Evolutionary conservation across 2,888 invertebrate species (phyloP).

Genomic region (Drosophila kokeensis): DNA sequence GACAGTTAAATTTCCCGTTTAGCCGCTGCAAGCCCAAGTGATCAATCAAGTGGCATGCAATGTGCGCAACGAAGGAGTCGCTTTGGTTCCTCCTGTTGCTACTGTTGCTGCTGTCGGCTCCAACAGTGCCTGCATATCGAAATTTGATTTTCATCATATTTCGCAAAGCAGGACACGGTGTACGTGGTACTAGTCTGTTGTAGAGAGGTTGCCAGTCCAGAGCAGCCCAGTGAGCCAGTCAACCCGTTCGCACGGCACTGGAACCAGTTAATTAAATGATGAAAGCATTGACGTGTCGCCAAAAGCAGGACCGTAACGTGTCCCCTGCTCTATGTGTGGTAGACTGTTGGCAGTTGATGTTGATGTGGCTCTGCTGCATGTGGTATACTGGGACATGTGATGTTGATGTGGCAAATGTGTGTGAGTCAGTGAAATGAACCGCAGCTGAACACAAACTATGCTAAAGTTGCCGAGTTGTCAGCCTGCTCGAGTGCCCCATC

Average conservation of each 20-base stretch:
- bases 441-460: constrained; percentile 39
- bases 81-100: constrained; percentile 7
- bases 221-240: constrained; percentile 11
- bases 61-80: constrained; percentile 44
- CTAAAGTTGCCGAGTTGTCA: constrained; percentile 37
- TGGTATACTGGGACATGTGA: constrained; percentile 2
- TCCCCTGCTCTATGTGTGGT: not conserved
- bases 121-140: constrained; percentile 39
- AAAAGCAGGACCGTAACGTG: not conserved
- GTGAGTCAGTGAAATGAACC: constrained; percentile 29
- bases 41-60: constrained; percentile 75
- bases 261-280: constrained; percentile 81
- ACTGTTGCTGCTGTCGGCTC: not conserved
- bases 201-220: not conserved
- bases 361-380: not conserved
- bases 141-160: constrained; percentile 64
- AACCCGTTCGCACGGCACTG: constrained; percentile 43
- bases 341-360: not conserved
- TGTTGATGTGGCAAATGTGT: constrained; percentile 23
- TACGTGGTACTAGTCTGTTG: constrained; percentile 15
- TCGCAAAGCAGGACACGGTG: constrained; percentile 36
- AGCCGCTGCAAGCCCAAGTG: constrained; percentile 41
- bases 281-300: constrained; percentile 77
- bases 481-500: constrained; percentile 7
- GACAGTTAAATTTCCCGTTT: constrained; percentile 75